phyloP scores from a whole-genome alignment of 2,797 vertebrate genomes.

The Myotis daubentonii region DNA sequence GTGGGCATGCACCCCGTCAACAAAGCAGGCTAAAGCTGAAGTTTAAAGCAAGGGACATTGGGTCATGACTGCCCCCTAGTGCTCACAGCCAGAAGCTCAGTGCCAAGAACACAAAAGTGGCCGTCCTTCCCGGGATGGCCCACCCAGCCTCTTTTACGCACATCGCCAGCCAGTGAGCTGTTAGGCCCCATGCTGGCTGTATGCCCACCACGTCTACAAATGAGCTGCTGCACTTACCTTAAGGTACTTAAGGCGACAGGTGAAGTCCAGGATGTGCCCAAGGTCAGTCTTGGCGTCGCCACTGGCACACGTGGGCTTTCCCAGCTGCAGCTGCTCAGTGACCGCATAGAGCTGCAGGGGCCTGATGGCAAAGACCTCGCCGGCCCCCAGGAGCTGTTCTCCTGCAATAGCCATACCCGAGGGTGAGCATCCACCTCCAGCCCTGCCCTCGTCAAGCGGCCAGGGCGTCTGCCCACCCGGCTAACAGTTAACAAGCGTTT shows the following conservation, averaged over 20 bases:
- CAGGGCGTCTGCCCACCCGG: not conserved
- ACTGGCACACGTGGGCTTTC: conserved; percentile 94
- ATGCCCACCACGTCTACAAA: not conserved
- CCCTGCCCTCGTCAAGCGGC: not conserved
- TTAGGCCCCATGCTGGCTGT: not conserved
- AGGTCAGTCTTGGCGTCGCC: conserved; percentile 97
- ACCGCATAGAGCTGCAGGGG: conserved; percentile 95
- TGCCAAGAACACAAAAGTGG: not conserved
- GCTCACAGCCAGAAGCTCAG: conserved; percentile 68
- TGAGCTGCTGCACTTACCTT: conserved; percentile 88
- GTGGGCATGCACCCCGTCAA: not conserved
- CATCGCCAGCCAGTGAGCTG: not conserved
- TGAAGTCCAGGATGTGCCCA: conserved; percentile 98
- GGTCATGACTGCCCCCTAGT: conserved; percentile 80
- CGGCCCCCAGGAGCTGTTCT: conserved; percentile 94
- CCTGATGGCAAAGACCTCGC: conserved; percentile 92
- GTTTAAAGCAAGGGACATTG: not conserved
- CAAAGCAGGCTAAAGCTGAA: not conserved
- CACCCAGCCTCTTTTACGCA: not conserved
- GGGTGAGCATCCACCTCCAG: not conserved
- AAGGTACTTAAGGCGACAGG: conserved; percentile 96
- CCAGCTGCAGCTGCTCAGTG: conserved; percentile 93
- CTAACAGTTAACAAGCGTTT: not conserved
- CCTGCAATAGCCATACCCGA: conserved; percentile 85
- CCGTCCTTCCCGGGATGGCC: not conserved